phyloP scores from a whole-genome alignment of 2,797 vertebrate genomes.

The Pseudochaenichthys georgianus region DNA sequence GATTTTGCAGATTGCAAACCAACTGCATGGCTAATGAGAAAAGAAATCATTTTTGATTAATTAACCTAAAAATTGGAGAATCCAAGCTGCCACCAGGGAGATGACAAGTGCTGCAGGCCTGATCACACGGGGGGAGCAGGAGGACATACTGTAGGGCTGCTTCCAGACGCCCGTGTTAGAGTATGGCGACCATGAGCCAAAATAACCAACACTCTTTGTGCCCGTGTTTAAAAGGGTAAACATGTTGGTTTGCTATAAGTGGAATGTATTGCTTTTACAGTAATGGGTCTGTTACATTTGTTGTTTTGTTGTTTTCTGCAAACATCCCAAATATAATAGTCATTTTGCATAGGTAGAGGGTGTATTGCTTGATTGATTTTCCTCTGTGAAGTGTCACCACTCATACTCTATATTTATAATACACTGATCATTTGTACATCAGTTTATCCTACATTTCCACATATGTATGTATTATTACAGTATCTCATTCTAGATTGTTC shows the following conservation, averaged over 20 bases:
- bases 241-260: conserved; percentile 49
- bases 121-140: conserved; percentile 50
- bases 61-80: conserved; percentile 87
- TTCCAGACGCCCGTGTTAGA: conserved; percentile 50
- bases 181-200: conserved; percentile 66
- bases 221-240: conserved; percentile 46
- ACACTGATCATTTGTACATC: too few species aligned
- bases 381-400: too few species aligned
- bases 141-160: conserved; percentile 56
- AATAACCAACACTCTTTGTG: conserved; percentile 56
- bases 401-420: too few species aligned
- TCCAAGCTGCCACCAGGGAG: conserved; percentile 78
- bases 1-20: conserved; percentile 86
- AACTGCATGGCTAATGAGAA: conserved; percentile 88
- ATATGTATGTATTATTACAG: too few species aligned
- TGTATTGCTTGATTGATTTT: too few species aligned
- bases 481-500: too few species aligned
- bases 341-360: too few species aligned
- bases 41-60: conserved; percentile 91
- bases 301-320: conserved; percentile 1
- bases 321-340: not conserved
- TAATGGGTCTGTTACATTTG: conserved; percentile 29
- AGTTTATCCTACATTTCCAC: too few species aligned
- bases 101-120: conserved; percentile 77
- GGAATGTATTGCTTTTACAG: conserved; percentile 58